These are phyloP conservation scores for Latrodectus geometricus DNA, from an alignment of 1,140 invertebrate species.

Conservation along the genomic window DNA sequence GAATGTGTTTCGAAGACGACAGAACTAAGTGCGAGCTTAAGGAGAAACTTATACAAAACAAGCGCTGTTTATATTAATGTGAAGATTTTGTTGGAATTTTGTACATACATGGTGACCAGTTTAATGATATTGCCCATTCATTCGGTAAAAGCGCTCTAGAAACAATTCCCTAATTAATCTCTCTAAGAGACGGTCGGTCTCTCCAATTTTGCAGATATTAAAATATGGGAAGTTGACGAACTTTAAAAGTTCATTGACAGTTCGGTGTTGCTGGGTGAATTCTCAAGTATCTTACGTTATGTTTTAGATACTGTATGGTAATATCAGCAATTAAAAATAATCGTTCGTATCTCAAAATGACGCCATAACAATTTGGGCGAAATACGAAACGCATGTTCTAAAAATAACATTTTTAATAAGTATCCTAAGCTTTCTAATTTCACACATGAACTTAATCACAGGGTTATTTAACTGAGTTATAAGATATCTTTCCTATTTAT, in stretches of 20 bases:
- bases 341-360: neutral
- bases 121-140: conserved; percentile 52
- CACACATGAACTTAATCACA: neutral
- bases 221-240: conserved; percentile 23
- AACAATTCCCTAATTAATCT: conserved; percentile 51
- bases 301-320: conserved; percentile 13
- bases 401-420: neutral
- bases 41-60: conserved; percentile 39
- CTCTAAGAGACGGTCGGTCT: neutral
- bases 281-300: neutral
- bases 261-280: neutral
- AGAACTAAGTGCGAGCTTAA: conserved; percentile 6
- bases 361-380: neutral
- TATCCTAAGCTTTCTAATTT: neutral
- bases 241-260: conserved; percentile 30
- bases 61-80: conserved; percentile 48
- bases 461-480: neutral
- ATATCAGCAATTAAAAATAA: conserved; percentile 17
- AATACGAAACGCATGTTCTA: neutral
- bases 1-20: neutral
- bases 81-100: conserved; percentile 50
- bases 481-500: neutral
- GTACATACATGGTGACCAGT: conserved; percentile 16
- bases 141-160: conserved; percentile 36
- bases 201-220: conserved; percentile 33